These are phyloP conservation scores for Cavia porcellus DNA, from an alignment of 2,113 vertebrate genomes.

Conservation along the genomic window DNA sequence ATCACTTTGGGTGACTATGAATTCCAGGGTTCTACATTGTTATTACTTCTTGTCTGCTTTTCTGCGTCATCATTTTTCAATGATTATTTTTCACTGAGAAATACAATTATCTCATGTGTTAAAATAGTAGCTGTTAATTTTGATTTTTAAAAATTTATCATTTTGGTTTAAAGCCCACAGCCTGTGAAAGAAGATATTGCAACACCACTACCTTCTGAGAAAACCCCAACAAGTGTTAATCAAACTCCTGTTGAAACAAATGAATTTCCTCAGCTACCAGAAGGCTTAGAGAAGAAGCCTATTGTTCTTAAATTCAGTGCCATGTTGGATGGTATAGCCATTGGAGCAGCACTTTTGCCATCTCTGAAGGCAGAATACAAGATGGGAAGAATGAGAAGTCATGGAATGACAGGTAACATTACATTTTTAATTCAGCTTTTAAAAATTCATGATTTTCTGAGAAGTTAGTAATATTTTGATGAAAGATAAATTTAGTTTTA, in stretches of 20 bases:
- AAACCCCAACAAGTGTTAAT: conserved; percentile 94
- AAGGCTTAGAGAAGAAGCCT: conserved; percentile 98
- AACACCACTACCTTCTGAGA: conserved; percentile 94
- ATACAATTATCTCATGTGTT: accelerated
- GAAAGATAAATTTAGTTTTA: neutral
- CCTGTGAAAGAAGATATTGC: conserved; percentile 94
- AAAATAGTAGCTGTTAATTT: neutral
- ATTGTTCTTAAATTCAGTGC: conserved; percentile 99
- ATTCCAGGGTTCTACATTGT: neutral
- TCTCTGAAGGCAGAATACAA: conserved; percentile 99
- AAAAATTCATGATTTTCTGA: conserved; percentile 27
- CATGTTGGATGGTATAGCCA: conserved; percentile 98
- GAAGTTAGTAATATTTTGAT: conserved; percentile 23
- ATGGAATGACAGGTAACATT: conserved; percentile 95
- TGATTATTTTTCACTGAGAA: neutral
- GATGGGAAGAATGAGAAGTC: conserved; percentile 98
- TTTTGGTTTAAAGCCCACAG: conserved; percentile 88
- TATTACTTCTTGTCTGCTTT: neutral
- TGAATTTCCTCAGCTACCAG: conserved; percentile 98
- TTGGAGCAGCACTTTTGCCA: conserved; percentile 96
- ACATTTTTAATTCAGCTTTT: neutral
- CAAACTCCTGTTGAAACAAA: conserved; percentile 97
- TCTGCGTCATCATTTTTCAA: neutral
- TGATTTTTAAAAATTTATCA: neutral
- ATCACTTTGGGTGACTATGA: neutral